phyloP scores from a whole-genome alignment of 2,797 vertebrate genomes.

The Eulemur rubriventer region DNA sequence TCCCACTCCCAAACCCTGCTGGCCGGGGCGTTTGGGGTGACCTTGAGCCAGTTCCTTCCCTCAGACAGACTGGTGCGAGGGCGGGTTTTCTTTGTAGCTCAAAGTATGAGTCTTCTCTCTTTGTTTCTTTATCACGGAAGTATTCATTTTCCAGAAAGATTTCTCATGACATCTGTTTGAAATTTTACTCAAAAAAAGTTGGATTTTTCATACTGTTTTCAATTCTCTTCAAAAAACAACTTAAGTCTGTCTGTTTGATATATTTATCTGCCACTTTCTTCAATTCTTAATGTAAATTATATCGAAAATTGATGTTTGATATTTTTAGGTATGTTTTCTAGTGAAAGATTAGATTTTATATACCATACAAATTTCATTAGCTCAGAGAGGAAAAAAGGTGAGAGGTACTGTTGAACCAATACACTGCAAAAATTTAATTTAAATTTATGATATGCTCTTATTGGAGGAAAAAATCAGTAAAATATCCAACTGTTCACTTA shows the following conservation, averaged over 20 bases:
- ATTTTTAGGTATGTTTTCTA: constrained; percentile 52
- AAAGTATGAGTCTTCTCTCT: neutral
- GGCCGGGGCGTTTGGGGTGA: fast-evolving
- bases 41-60: neutral
- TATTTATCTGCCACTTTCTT: neutral
- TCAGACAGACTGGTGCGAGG: fast-evolving
- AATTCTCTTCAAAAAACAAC: neutral
- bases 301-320: constrained; percentile 36
- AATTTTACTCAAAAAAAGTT: neutral
- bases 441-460: neutral
- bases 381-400: neutral
- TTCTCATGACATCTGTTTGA: neutral
- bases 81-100: neutral
- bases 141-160: neutral
- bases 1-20: too few relatives aligned
- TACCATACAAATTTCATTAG: constrained; percentile 37
- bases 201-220: constrained; percentile 7
- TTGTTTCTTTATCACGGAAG: neutral
- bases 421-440: neutral
- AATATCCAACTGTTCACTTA: neutral
- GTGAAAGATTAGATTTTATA: constrained; percentile 35
- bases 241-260: constrained; percentile 43
- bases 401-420: neutral
- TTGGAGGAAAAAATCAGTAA: constrained; percentile 21
- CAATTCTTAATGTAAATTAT: constrained; percentile 40